phyloP scores from a whole-genome alignment of 2,797 vertebrate species.

The Decapterus maruadsi region DNA sequence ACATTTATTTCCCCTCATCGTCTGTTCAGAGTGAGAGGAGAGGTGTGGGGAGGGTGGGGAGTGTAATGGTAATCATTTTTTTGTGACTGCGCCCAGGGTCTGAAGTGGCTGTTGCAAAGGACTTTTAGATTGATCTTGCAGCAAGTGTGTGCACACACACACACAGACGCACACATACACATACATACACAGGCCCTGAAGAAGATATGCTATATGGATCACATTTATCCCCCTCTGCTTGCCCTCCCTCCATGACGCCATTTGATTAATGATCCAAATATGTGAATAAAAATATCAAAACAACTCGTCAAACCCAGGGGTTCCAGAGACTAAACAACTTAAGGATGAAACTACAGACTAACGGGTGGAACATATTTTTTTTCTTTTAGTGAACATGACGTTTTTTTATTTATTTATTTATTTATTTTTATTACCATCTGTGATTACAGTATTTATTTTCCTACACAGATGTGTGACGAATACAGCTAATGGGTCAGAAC shows the following conservation, averaged over 20 bases:
- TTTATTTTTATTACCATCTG: slow-evolving; percentile 38
- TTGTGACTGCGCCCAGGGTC: slow-evolving; percentile 83
- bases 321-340: slow-evolving; percentile 73
- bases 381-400: slow-evolving; percentile 36
- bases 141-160: slow-evolving; percentile 19
- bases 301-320: slow-evolving; percentile 77
- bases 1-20: slow-evolving; percentile 83
- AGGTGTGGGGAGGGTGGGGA: slow-evolving; percentile 72
- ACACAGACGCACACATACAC: slow-evolving; percentile 30
- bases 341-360: slow-evolving; percentile 75
- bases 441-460: slow-evolving; percentile 26
- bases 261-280: slow-evolving; percentile 88
- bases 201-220: slow-evolving; percentile 85
- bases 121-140: slow-evolving; percentile 85
- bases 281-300: slow-evolving; percentile 87
- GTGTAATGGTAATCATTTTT: slow-evolving; percentile 85
- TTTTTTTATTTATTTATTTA: slow-evolving; percentile 27
- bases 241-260: slow-evolving; percentile 70
- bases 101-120: slow-evolving; percentile 82
- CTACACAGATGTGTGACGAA: slow-evolving; percentile 5
- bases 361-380: slow-evolving; percentile 55
- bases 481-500: slow-evolving; percentile 1
- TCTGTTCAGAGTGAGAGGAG: slow-evolving; percentile 78
- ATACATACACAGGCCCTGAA: slow-evolving; percentile 70
- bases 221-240: slow-evolving; percentile 76